Evolutionary conservation across 2,797 vertebrate species (phyloP).

Genomic region (Sylvia borin): DNA sequence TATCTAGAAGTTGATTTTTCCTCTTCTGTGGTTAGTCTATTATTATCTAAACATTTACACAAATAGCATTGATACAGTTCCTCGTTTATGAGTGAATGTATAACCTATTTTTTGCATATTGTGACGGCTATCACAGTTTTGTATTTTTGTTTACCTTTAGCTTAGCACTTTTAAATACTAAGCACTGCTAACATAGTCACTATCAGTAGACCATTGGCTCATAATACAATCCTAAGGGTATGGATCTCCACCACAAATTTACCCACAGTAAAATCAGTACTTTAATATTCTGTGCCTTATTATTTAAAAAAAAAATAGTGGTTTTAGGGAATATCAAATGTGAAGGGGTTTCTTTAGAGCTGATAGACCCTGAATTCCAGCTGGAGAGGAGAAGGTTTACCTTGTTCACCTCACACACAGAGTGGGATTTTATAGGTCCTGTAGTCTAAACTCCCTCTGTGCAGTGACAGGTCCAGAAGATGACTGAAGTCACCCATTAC

Average conservation of each 20-base stretch:
- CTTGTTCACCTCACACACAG: not conserved
- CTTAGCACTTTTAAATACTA: not conserved
- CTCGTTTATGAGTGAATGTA: not conserved
- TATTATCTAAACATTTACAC: not conserved
- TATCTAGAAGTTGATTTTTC: not conserved
- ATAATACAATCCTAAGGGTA: not conserved
- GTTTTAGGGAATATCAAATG: not conserved
- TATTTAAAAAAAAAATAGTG: not conserved
- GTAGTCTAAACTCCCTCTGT: not conserved
- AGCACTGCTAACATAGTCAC: not conserved
- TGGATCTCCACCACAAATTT: not conserved
- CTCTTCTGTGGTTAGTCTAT: not conserved
- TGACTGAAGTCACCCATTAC: not conserved
- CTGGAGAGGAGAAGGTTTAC: not conserved
- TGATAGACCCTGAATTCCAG: not conserved
- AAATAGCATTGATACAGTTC: not conserved
- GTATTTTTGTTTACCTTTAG: not conserved
- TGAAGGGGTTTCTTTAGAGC: not conserved
- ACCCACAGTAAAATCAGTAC: not conserved
- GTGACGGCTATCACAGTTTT: not conserved
- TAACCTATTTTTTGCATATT: not conserved
- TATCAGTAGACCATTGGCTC: not conserved
- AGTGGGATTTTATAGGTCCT: not conserved
- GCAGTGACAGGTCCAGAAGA: not conserved
- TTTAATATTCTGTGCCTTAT: not conserved